Evolutionary conservation across 92 coral and sea anemone genomes (phyloP).

Genomic region (Porites lobata): DNA sequence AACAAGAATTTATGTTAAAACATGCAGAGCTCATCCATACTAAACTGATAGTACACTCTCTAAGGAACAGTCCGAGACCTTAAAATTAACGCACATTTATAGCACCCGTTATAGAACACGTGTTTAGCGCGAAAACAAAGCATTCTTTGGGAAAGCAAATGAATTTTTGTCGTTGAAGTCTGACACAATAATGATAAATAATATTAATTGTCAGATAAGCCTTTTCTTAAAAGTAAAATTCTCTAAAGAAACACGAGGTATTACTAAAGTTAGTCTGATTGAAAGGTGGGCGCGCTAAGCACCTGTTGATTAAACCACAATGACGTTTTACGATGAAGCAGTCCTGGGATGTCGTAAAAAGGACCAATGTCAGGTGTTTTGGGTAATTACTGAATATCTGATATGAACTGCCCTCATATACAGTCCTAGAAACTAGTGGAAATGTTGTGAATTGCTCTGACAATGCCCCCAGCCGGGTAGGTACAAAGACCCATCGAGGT

Average conservation of each 20-base stretch:
- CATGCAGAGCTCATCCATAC: too few relatives aligned
- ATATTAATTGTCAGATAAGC: too few relatives aligned
- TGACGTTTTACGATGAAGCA: too few relatives aligned
- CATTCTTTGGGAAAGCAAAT: conserved; percentile 9
- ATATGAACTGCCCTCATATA: conserved; percentile 29
- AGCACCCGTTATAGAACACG: conserved; percentile 3
- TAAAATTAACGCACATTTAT: too few relatives aligned
- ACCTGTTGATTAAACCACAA: too few relatives aligned
- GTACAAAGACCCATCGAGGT: conserved; percentile 52
- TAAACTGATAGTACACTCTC: too few relatives aligned
- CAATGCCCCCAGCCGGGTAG: conserved; percentile 79
- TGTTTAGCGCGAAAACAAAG: conserved; percentile 27
- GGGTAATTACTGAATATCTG: conserved; percentile 54
- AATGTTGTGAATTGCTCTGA: conserved; percentile 49
- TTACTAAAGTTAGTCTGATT: background rate
- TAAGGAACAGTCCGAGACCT: too few relatives aligned
- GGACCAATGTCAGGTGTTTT: too few relatives aligned
- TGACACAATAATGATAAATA: background rate
- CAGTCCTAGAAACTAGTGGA: conserved; percentile 43
- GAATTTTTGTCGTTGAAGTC: background rate
- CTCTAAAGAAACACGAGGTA: conserved; percentile 3
- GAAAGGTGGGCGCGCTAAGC: too few relatives aligned
- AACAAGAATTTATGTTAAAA: too few relatives aligned
- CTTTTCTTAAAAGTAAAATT: background rate
- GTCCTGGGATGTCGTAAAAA: too few relatives aligned